Base-by-base conservation (phyloP, 2,797 vertebrate species). In the Astyanax mexicanus region DNA sequence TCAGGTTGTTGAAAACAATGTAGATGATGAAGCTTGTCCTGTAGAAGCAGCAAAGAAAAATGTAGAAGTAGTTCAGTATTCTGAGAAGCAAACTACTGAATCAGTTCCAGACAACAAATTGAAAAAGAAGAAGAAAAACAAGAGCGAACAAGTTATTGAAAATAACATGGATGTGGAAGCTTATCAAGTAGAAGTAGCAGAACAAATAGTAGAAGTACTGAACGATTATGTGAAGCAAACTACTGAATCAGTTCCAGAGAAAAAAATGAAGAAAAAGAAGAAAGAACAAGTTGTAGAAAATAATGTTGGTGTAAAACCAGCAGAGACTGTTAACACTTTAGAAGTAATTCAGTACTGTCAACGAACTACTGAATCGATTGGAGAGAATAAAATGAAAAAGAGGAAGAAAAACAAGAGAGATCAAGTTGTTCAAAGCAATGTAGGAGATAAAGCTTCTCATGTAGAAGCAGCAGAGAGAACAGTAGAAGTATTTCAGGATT, bases 81-180 rank as follows among this genome's bases (percentile, higher is more conserved):
- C 7, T 35, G 45, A 44, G 37, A 23, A 17, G 27, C 37, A n/a
- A 58, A 3, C 10, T 11, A 15, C 55, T 45, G 45, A 64, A 4
- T 8, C 47, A 21, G 29, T 5, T 29, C 35, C 12, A 51, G 49
- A 54, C 38, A 58, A 10, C 55, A 13, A 29, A 15, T 29, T 40
- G 51, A 67, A n/a, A n/a, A n/a, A n/a, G n/a, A n/a, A n/a, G n/a
- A n/a, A 66, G 51, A 67, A 61, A 27, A 72, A 32, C 29, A 73
- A 78, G n/a, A 19, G 17, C 55, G 1, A 58, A 10, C 29, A 12
- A 9, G 2, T 51, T 11, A 21, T 3, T 10, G 21, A 51, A 21
- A 6, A 23, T 21, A 6, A 23, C 23, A 8, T 21, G 2, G 1
- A 6, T 9, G 7, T 11, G 10, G 45, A 47, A 17, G 17, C 2